Percentiles rank a stretch among this genome's conserved stretches.
These are phyloP conservation scores for Aviceda subcristata DNA, from an alignment of 2,113 vertebrate species.

Conservation along the genomic window DNA sequence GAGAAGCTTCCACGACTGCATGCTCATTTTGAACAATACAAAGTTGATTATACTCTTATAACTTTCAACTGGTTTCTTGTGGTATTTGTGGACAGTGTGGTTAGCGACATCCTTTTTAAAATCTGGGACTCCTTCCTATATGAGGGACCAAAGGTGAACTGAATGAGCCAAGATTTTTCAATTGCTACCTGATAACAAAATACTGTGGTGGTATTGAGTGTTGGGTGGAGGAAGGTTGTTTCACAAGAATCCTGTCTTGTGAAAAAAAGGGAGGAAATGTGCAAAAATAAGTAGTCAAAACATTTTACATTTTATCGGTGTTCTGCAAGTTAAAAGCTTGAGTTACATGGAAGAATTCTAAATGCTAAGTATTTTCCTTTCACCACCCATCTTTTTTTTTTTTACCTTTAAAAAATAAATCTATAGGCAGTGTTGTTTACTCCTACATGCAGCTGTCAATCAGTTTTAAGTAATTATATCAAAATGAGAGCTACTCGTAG, in stretches of 20 bases:
- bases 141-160: constrained; percentile 92
- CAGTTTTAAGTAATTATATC: background rate
- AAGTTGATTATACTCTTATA: constrained; percentile 95
- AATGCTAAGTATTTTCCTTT: background rate
- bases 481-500: background rate
- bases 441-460: background rate
- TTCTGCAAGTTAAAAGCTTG: background rate
- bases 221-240: background rate
- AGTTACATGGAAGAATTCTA: background rate
- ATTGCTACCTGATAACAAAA: background rate
- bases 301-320: background rate
- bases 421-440: background rate
- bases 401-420: background rate
- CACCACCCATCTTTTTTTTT: background rate
- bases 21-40: constrained; percentile 89
- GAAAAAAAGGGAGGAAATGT: background rate
- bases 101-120: constrained; percentile 95
- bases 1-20: constrained; percentile 95
- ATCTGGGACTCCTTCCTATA: constrained; percentile 98
- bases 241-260: background rate
- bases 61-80: constrained; percentile 99
- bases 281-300: background rate
- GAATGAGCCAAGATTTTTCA: background rate
- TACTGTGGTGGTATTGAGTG: background rate
- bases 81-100: constrained; percentile 95